Percentiles rank a stretch among this genome's conserved stretches.
These are phyloP conservation scores for Cheilosia vernalis DNA, from an alignment of 2,888 invertebrate genomes.

Conservation along the genomic window DNA sequence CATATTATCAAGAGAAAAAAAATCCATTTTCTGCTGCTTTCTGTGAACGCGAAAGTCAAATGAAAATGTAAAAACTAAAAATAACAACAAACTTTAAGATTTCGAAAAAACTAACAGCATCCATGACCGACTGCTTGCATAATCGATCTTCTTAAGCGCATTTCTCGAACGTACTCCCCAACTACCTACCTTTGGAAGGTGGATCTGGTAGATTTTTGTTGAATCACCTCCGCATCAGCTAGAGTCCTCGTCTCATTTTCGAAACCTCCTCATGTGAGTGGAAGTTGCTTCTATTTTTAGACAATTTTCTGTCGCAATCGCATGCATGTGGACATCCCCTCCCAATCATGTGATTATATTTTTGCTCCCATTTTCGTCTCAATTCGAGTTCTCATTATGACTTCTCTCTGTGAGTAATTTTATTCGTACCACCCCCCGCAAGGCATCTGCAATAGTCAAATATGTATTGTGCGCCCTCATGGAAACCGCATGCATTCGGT, in stretches of 20 bases:
- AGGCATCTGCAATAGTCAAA: conserved; percentile 7
- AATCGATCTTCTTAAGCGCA: neutral
- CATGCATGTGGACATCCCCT: neutral
- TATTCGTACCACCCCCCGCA: conserved; percentile 22
- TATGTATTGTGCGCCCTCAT: neutral
- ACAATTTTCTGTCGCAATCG: conserved; percentile 21
- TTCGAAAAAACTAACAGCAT: too few relatives aligned
- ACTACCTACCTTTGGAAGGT: conserved; percentile 25
- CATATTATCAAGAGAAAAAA: too few relatives aligned
- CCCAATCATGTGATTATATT: conserved; percentile 25
- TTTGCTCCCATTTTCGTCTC: neutral
- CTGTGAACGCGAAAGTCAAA: too few relatives aligned
- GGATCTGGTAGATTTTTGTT: neutral
- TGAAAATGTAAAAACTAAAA: too few relatives aligned
- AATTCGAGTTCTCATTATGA: conserved; percentile 32
- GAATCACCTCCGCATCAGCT: neutral
- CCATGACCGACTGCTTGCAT: conserved; percentile 13
- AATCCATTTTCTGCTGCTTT: too few relatives aligned
- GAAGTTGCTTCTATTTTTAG: conserved; percentile 37
- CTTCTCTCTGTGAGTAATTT: conserved; percentile 21
- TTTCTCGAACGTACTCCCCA: neutral
- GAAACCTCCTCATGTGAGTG: conserved; percentile 43
- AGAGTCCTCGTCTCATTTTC: conserved; percentile 13
- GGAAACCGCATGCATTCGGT: conserved; percentile 56
- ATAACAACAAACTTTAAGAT: too few relatives aligned